Evolutionary conservation across 92 coral and sea anemone species (phyloP).

Genomic region (Muricea muricata): DNA sequence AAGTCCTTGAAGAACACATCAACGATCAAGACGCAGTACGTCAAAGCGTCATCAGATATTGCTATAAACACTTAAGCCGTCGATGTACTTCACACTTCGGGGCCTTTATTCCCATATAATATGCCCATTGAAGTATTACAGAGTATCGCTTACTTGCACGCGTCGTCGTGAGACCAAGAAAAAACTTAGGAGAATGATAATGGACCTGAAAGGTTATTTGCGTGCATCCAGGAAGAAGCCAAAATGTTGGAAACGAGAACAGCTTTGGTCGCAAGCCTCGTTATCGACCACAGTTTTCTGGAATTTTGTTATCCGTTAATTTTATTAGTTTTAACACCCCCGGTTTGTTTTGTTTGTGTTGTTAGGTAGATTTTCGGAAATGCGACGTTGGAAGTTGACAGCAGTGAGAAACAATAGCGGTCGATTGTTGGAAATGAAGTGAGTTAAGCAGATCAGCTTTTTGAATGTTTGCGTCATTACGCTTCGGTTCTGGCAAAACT

Average conservation of each 20-base stretch:
- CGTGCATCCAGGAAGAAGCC: too few relatives aligned
- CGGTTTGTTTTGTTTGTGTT: neutral
- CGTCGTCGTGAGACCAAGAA: neutral
- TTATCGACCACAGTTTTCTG: conserved; percentile 3
- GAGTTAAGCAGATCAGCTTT: too few relatives aligned
- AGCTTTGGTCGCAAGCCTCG: neutral
- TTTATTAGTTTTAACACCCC: neutral
- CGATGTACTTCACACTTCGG: neutral
- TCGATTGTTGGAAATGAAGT: too few relatives aligned
- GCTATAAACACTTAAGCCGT: conserved; percentile 17
- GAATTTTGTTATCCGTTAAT: neutral
- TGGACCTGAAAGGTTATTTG: too few relatives aligned
- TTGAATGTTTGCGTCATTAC: too few relatives aligned
- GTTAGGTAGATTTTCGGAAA: neutral
- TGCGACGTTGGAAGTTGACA: neutral
- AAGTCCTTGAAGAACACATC: neutral
- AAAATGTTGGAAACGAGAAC: neutral
- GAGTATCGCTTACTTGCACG: neutral
- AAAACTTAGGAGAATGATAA: neutral
- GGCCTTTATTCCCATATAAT: neutral
- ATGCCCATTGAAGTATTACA: neutral
- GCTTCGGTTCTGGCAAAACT: too few relatives aligned
- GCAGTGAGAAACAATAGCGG: too few relatives aligned
- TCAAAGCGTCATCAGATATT: neutral
- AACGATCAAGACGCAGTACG: neutral